These are phyloP conservation scores for Folsomia manolachei DNA, from an alignment of 2,888 invertebrate species.

Conservation along the genomic window DNA sequence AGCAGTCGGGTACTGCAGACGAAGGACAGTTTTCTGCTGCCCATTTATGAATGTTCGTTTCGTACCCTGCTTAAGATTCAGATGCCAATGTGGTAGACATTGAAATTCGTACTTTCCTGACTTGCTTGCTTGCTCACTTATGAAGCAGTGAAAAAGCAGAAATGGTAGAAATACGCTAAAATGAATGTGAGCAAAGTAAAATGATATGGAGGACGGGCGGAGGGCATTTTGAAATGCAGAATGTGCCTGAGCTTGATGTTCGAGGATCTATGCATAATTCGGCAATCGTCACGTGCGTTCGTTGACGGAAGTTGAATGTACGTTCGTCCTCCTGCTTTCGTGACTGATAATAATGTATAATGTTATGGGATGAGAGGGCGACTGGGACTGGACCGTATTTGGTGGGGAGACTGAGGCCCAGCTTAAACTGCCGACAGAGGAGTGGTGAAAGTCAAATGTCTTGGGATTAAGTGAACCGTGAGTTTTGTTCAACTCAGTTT, in stretches of 20 bases:
- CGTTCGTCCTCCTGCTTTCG: neutral
- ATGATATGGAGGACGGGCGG: too few species aligned
- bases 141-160: neutral
- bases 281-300: slow-evolving; percentile 8
- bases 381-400: too few species aligned
- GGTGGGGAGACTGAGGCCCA: neutral
- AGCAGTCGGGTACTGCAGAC: neutral
- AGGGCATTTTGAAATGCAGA: neutral
- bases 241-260: slow-evolving; percentile 7
- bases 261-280: slow-evolving; percentile 8
- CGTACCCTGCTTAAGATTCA: too few species aligned
- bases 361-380: too few species aligned
- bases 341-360: slow-evolving; percentile 10
- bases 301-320: neutral
- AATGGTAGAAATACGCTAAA: neutral
- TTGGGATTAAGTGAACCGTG: neutral
- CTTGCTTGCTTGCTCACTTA: neutral
- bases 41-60: neutral
- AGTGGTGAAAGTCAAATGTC: slow-evolving; percentile 3
- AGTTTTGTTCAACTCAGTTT: neutral
- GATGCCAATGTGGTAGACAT: too few species aligned
- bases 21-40: neutral
- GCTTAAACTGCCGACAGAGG: neutral
- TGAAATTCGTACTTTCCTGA: too few species aligned
- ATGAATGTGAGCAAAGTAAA: neutral